A percentile compares a stretch with the other conserved stretches of the same genome.
Evolutionary conservation across 2,797 vertebrate genomes (phyloP).

Genomic region (Argya squamiceps): DNA sequence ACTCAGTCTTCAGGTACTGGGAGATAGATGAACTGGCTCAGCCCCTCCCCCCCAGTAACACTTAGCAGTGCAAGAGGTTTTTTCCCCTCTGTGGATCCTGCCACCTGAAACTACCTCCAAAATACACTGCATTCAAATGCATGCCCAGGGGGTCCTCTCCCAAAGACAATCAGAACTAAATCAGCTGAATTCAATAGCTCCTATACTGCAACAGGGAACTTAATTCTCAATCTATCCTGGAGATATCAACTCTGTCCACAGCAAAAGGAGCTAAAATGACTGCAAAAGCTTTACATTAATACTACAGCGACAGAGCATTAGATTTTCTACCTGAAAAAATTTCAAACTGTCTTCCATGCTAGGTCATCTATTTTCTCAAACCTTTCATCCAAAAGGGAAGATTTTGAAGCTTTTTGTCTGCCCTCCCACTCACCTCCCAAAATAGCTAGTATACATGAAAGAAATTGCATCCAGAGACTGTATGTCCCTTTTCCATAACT

Average conservation of each 20-base stretch:
- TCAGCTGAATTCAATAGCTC: background rate
- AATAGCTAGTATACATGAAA: background rate
- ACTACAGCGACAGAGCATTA: background rate
- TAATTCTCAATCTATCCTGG: background rate
- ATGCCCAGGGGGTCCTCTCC: background rate
- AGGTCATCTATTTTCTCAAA: background rate
- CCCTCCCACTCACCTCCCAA: fast-evolving
- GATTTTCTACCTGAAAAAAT: background rate
- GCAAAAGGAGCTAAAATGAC: background rate
- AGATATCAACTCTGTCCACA: background rate
- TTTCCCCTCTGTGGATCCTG: background rate
- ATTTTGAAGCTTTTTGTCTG: background rate
- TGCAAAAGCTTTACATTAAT: background rate
- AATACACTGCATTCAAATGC: background rate
- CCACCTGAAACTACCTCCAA: background rate
- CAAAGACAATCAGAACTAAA: background rate
- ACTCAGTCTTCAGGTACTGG: background rate
- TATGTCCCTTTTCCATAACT: background rate
- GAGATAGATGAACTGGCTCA: background rate
- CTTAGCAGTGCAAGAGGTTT: background rate
- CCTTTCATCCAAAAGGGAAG: background rate
- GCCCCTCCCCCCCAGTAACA: background rate
- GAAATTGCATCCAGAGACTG: background rate
- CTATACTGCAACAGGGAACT: background rate
- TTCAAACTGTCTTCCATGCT: background rate